These are phyloP conservation scores for Cepphus grylle DNA, from an alignment of 2,113 vertebrate genomes.

Conservation along the genomic window DNA sequence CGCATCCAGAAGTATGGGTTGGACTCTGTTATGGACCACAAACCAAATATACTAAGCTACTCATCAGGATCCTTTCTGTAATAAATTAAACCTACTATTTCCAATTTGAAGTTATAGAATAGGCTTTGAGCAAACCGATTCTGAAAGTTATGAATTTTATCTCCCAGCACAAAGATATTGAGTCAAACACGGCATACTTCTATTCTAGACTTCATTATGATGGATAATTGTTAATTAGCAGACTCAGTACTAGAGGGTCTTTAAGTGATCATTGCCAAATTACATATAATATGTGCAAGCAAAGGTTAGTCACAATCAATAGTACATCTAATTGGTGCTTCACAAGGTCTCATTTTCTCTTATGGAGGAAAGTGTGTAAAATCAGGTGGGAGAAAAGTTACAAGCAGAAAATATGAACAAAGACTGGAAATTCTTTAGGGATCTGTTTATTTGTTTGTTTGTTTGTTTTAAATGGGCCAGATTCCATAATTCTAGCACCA, in stretches of 20 bases:
- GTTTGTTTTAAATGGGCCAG: not conserved
- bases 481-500: not conserved
- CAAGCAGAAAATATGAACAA: not conserved
- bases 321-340: constrained; percentile 26
- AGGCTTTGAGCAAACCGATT: not conserved
- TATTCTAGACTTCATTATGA: constrained; percentile 50
- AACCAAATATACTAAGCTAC: not conserved
- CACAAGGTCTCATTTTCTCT: constrained; percentile 20
- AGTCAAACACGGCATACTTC: not conserved
- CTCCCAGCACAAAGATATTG: not conserved
- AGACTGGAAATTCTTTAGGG: not conserved
- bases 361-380: not conserved
- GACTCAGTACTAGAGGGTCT: constrained; percentile 21
- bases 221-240: constrained; percentile 58
- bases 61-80: constrained; percentile 13
- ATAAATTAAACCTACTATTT: not conserved
- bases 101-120: not conserved
- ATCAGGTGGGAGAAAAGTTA: not conserved
- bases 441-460: not conserved
- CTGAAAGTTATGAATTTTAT: constrained; percentile 25
- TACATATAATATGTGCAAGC: constrained; percentile 43
- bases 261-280: constrained; percentile 48
- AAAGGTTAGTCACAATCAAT: constrained; percentile 57
- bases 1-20: not conserved
- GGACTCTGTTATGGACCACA: not conserved